Evolutionary conservation across 2,797 vertebrate species (phyloP), one percentile per base, ranked within the genome.

Genomic region (Thalassophryne amazonica): DNA sequence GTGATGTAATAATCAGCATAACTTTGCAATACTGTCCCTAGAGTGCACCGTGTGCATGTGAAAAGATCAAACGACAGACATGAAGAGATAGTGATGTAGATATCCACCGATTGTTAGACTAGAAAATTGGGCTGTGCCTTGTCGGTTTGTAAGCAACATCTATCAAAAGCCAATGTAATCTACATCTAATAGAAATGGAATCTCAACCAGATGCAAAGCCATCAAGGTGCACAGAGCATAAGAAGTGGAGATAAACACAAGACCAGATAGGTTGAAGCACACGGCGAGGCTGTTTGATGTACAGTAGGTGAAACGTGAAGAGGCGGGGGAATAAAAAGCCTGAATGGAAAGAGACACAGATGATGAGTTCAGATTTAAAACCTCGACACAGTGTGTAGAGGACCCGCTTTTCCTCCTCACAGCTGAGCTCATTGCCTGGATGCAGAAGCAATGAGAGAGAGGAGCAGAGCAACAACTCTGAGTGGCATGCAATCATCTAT

Each of bases 151-250:
- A 14, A 34, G 38, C 29, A 69, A 68, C 68, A 54, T 69, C 52
- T 57, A 60, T 60, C 36, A 58, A 69, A 80, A 65, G 49, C 51
- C 39, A 46, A 15, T 48, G 53, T 56, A 40, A 78, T 73, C 54
- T 61, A 24, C 33, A 46, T 71, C 49, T 69, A 61, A 81, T 60
- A 51, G 21, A 59, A 55, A 20, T 23, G 7, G 42, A 57, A 63
- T 73, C 61, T 69, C 52, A 37, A 60, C 71, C 63, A 70, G 54
- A 73, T 60, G 48, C 60, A 63, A 74, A 77, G 51, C 60, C 55
- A 61, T 9, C 21, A 18, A 72, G 35, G 57, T 47, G 56, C 20
- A 10, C 12, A 10, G 30, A 52, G 38, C 37, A 31, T 22, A 23
- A 50, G 31, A 42, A 39, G 21, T 25, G 27, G 11, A 61, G 49